A percentile compares a stretch with the other conserved stretches of the same genome.
Conservation (phyloP, 2,797 vertebrate species). For the Labeo calbasu region DNA sequence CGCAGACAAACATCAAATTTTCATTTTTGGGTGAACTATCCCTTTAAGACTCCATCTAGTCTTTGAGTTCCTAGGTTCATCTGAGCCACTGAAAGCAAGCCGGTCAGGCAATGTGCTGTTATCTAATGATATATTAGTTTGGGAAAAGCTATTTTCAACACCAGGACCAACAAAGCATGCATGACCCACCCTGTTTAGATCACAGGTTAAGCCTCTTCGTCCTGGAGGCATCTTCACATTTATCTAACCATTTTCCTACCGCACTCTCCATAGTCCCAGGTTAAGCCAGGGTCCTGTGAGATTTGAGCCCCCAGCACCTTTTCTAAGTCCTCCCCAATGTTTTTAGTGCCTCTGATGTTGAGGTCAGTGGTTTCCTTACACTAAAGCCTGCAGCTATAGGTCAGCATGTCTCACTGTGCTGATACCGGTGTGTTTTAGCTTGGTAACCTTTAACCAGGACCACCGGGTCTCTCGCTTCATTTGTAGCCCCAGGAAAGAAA, state of each 20-base stretch:
- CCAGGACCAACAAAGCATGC: slow-evolving; percentile 22
- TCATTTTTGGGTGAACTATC: too few relatives aligned
- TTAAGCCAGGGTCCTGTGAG: slow-evolving; percentile 25
- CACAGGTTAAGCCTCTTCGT: slow-evolving; percentile 14
- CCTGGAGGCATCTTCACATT: slow-evolving; percentile 25
- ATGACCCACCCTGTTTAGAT: slow-evolving; percentile 21
- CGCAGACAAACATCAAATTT: too few relatives aligned
- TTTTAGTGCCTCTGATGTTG: slow-evolving; percentile 11
- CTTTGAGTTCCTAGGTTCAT: slow-evolving; percentile 6
- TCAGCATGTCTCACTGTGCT: slow-evolving; percentile 4
- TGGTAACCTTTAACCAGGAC: slow-evolving; percentile 33
- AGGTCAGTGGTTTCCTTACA: slow-evolving; percentile 12
- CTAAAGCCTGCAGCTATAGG: slow-evolving; percentile 18
- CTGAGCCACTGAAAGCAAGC: slow-evolving; percentile 13
- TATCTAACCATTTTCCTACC: slow-evolving; percentile 25
- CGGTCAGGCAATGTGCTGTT: slow-evolving; percentile 8
- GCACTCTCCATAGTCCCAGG: slow-evolving; percentile 1
- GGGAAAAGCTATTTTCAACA: slow-evolving; percentile 32
- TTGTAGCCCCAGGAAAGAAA: slow-evolving; percentile 19
- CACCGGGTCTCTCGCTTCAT: slow-evolving; percentile 23
- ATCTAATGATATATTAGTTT: slow-evolving; percentile 42
- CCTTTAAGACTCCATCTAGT: not conserved
- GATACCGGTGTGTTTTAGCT: slow-evolving; percentile 29
- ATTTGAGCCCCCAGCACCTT: slow-evolving; percentile 40
- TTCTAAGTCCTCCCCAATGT: not conserved